Evolutionary conservation across 1,140 invertebrate genomes (phyloP).

Genomic region (Cepaea nemoralis): DNA sequence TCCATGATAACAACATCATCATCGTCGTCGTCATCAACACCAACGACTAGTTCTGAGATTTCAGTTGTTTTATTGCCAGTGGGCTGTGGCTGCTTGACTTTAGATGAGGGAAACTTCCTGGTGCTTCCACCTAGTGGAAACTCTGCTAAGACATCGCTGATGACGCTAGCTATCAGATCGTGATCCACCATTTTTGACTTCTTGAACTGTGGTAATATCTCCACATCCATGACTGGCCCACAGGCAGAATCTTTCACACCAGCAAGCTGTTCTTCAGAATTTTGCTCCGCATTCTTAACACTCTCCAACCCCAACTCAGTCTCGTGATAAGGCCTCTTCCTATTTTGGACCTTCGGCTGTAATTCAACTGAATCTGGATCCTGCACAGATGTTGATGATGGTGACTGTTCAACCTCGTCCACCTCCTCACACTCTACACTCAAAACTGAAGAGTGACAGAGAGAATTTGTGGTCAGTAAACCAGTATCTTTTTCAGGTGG

Average conservation of each 20-base stretch:
- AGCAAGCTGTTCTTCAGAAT: neutral
- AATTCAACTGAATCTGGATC: neutral
- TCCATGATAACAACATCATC: constrained; percentile 6
- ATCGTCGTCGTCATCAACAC: neutral
- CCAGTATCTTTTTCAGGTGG: neutral
- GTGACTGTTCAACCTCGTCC: neutral
- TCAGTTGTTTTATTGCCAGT: neutral
- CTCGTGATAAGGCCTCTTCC: neutral
- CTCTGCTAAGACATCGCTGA: neutral
- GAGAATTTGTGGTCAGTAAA: neutral
- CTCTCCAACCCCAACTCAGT: neutral
- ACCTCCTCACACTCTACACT: neutral
- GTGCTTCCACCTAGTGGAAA: neutral
- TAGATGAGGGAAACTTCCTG: neutral
- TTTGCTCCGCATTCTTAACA: neutral
- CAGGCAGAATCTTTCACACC: neutral
- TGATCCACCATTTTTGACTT: neutral
- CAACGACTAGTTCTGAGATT: neutral
- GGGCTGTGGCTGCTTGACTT: neutral
- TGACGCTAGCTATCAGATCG: neutral
- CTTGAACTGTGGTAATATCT: neutral
- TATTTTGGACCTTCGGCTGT: neutral
- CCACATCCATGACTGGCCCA: neutral
- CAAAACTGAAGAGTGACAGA: neutral
- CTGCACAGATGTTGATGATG: neutral